Evolutionary conservation across 2,888 invertebrate species (phyloP).

Genomic region (Drosophila imparisetae): DNA sequence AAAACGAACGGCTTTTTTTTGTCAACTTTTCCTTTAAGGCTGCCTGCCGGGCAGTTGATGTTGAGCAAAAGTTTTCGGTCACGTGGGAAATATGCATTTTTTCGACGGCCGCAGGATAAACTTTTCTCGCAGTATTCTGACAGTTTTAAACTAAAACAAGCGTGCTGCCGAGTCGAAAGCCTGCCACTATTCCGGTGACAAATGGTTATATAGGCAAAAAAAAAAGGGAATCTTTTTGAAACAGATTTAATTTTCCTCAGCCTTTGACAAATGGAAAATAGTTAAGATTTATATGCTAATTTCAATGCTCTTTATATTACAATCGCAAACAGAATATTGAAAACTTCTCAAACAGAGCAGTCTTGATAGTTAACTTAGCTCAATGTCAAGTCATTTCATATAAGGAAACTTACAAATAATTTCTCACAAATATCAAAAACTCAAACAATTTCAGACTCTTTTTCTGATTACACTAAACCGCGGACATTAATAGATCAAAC

Average conservation of each 20-base stretch:
- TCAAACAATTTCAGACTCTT: slow-evolving; percentile 14
- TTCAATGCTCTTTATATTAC: neutral
- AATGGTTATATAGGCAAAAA: neutral
- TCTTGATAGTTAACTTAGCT: neutral
- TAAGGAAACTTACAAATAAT: slow-evolving; percentile 5
- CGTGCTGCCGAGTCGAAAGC: slow-evolving; percentile 4
- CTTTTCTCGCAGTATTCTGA: slow-evolving; percentile 15
- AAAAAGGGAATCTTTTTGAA: too few species aligned
- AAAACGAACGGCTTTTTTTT: slow-evolving; percentile 27
- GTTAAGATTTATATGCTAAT: too few species aligned
- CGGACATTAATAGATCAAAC: neutral
- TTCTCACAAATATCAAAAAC: slow-evolving; percentile 32
- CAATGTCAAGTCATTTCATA: slow-evolving; percentile 28
- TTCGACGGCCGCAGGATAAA: slow-evolving; percentile 27
- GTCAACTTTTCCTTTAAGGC: slow-evolving; percentile 37
- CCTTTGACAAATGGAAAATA: neutral
- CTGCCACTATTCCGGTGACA: neutral
- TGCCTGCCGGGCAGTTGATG: slow-evolving; percentile 26
- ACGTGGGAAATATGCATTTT: slow-evolving; percentile 56
- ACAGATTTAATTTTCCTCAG: neutral
- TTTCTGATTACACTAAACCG: slow-evolving; percentile 6
- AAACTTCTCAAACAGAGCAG: slow-evolving; percentile 23
- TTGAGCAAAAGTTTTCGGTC: slow-evolving; percentile 47
- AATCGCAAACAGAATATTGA: neutral
- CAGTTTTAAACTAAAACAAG: slow-evolving; percentile 20